phyloP scores from a whole-genome alignment of 2,113 vertebrate species.

The Heterochromis multidens region DNA sequence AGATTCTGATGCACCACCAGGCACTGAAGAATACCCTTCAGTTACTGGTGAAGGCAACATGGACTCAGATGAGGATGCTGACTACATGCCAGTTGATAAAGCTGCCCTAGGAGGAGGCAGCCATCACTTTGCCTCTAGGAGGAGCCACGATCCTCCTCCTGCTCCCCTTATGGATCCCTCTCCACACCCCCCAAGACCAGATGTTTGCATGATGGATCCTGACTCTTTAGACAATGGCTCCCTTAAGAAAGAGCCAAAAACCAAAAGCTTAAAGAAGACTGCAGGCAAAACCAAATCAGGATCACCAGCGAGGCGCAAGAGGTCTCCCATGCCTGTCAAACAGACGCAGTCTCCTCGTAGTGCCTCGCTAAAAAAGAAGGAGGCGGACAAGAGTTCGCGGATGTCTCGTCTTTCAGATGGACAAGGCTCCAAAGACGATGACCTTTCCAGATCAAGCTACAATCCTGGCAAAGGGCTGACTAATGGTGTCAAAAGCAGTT shows the following conservation, averaged over 20 bases:
- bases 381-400: constrained; percentile 79
- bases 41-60: constrained; percentile 82
- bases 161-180: constrained; percentile 83
- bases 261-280: constrained; percentile 82
- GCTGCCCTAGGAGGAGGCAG: constrained; percentile 63
- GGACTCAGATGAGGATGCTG: constrained; percentile 93
- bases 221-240: constrained; percentile 79
- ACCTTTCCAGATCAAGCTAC: constrained; percentile 80
- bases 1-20: constrained; percentile 88
- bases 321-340: constrained; percentile 84
- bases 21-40: constrained; percentile 90
- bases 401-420: constrained; percentile 71
- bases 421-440: constrained; percentile 82
- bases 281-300: constrained; percentile 85
- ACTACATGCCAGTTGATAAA: constrained; percentile 93
- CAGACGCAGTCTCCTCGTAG: constrained; percentile 77
- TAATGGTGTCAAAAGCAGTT: constrained; percentile 83
- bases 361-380: constrained; percentile 79
- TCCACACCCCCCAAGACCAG: constrained; percentile 86
- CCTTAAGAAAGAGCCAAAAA: constrained; percentile 89
- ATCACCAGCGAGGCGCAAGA: constrained; percentile 86
- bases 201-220: constrained; percentile 97
- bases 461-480: constrained; percentile 81
- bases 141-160: constrained; percentile 86
- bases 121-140: constrained; percentile 75